Conservation (phyloP, 1,140 invertebrate genomes). For the Patella vulgata region DNA sequence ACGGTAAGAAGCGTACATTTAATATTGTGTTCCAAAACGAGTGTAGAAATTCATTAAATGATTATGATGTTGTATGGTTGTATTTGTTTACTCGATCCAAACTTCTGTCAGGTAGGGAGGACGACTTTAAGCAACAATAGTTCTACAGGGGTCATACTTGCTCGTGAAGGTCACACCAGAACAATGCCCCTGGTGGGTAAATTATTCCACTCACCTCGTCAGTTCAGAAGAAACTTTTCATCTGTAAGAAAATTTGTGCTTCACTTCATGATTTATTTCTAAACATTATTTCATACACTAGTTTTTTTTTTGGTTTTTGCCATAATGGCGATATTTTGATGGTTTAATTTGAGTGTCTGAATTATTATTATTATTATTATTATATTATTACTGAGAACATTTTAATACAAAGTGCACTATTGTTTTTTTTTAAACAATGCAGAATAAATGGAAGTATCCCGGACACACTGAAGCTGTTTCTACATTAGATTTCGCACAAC, state of each 20-base stretch:
- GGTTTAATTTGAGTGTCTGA: background rate
- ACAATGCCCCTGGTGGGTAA: constrained; percentile 27
- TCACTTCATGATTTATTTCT: background rate
- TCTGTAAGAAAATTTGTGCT: constrained; percentile 42
- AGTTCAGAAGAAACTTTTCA: constrained; percentile 54
- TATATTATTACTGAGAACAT: background rate
- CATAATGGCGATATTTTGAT: background rate
- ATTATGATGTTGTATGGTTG: background rate
- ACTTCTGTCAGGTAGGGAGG: background rate
- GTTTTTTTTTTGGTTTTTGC: background rate
- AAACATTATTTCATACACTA: background rate
- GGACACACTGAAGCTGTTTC: too few relatives aligned
- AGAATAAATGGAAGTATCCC: too few relatives aligned
- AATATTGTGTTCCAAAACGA: background rate
- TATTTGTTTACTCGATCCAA: constrained; percentile 1
- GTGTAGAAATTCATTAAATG: background rate
- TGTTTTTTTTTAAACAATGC: background rate
- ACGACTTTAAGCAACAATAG: background rate
- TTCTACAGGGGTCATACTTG: constrained; percentile 5
- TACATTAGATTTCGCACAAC: too few relatives aligned
- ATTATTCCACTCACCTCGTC: constrained; percentile 34
- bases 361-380: background rate
- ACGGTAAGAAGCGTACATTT: background rate
- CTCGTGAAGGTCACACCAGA: constrained; percentile 29
- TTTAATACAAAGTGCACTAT: background rate